phyloP scores from a whole-genome alignment of 2,113 vertebrate species.

The Chelonoidis abingdonii region DNA sequence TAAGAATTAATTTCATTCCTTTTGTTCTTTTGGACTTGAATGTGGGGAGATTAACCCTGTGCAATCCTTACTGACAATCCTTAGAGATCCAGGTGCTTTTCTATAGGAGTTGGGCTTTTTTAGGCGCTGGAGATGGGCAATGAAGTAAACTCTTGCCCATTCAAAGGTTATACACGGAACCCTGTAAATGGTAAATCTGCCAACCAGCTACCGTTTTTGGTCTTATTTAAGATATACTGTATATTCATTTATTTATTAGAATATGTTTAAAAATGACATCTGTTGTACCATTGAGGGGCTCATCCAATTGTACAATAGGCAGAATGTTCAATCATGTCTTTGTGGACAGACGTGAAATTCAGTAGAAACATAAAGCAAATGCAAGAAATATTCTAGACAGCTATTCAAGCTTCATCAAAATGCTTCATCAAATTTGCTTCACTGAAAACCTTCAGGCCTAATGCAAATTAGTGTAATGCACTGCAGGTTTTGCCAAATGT shows the following conservation, averaged over 20 bases:
- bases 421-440: neutral
- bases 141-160: too few relatives aligned
- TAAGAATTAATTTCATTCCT: too few relatives aligned
- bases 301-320: neutral
- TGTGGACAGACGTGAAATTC: neutral
- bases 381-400: neutral
- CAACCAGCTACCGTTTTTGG: neutral
- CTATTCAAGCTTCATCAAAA: neutral
- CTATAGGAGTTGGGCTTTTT: too few relatives aligned
- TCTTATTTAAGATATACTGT: neutral
- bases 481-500: constrained; percentile 55
- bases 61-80: too few relatives aligned
- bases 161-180: neutral
- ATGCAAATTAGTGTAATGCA: constrained; percentile 59
- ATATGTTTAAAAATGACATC: neutral
- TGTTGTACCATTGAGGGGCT: neutral
- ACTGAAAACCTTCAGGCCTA: constrained; percentile 52
- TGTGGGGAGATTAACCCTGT: too few relatives aligned
- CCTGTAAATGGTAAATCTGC: neutral
- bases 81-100: too few relatives aligned
- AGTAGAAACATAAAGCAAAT: neutral
- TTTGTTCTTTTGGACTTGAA: too few relatives aligned
- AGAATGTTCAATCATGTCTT: neutral
- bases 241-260: neutral
- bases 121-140: too few relatives aligned